Percentiles rank a stretch among this genome's conserved stretches.
phyloP scores from a whole-genome alignment of 1,140 invertebrate species.

The Aphaenogaster floridana region DNA sequence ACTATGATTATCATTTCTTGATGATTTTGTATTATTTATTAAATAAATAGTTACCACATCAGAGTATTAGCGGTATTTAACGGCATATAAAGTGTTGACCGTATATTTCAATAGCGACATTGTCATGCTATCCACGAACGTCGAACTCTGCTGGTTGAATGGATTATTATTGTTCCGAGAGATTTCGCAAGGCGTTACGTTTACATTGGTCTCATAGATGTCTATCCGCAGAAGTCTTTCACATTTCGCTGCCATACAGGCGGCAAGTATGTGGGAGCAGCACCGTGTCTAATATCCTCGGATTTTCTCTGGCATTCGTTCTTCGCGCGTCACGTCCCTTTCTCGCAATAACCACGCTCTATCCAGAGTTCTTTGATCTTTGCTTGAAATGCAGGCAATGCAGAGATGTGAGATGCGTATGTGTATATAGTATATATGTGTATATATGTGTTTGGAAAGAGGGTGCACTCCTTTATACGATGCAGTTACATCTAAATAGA shows the following conservation, averaged over 20 bases:
- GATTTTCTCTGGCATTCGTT: constrained; percentile 39
- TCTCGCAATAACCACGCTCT: constrained; percentile 23
- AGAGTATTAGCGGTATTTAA: not conserved
- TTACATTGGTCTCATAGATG: constrained; percentile 2
- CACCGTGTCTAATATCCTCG: constrained; percentile 29
- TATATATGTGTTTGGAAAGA: not conserved
- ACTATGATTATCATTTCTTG: not conserved
- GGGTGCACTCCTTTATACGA: not conserved
- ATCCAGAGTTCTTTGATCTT: constrained; percentile 50
- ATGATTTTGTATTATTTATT: not conserved
- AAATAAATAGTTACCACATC: not conserved
- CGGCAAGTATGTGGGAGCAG: constrained; percentile 31
- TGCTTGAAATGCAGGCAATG: not conserved
- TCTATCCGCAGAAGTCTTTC: constrained; percentile 27
- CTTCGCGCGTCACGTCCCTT: constrained; percentile 32
- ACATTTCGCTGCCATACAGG: constrained; percentile 12
- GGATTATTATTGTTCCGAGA: constrained; percentile 17
- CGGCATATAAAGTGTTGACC: not conserved
- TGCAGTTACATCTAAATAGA: not conserved
- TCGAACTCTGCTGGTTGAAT: not conserved
- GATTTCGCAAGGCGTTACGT: not conserved
- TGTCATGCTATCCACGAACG: not conserved
- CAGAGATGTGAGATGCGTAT: not conserved
- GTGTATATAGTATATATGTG: not conserved
- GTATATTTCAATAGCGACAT: not conserved